Percentiles rank a stretch among this genome's conserved stretches.
phyloP scores from a whole-genome alignment of 1,140 invertebrate genomes.

The Eumeta japonica region DNA sequence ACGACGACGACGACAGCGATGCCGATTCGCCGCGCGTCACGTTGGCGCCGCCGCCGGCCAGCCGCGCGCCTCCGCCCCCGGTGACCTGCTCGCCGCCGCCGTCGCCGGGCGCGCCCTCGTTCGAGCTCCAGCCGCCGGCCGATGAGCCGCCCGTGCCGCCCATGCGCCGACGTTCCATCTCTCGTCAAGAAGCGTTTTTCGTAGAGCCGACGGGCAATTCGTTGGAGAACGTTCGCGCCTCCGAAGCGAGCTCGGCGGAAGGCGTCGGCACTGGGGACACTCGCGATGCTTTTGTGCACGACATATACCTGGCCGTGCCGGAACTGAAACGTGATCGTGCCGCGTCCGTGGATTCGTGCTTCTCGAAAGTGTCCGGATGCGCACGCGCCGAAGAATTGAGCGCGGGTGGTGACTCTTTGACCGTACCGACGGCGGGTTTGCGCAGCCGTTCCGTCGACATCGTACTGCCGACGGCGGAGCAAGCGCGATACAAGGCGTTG shows the following conservation, averaged over 20 bases:
- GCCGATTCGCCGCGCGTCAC: conserved; percentile 57
- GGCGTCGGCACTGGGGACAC: conserved; percentile 53
- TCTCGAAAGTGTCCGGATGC: conserved; percentile 68
- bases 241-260: too few relatives aligned
- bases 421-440: conserved; percentile 65
- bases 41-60: conserved; percentile 67
- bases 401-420: conserved; percentile 61
- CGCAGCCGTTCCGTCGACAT: conserved; percentile 90
- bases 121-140: conserved; percentile 55
- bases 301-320: conserved; percentile 80
- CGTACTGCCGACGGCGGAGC: conserved; percentile 81
- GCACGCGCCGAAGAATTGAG: conserved; percentile 68
- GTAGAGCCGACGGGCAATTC: conserved; percentile 68
- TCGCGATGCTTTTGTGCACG: conserved; percentile 60
- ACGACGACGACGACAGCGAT: conserved; percentile 59
- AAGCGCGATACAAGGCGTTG: conserved; percentile 79
- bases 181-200: conserved; percentile 78
- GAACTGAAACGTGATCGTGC: conserved; percentile 78
- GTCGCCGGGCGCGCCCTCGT: conserved; percentile 51
- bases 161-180: conserved; percentile 64
- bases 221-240: conserved; percentile 64
- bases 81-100: conserved; percentile 57
- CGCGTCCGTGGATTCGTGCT: conserved; percentile 81
- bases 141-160: conserved; percentile 45
- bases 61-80: conserved; percentile 37